Base-by-base conservation (phyloP, 1,140 invertebrate genomes). In the Nasonia vitripennis region DNA sequence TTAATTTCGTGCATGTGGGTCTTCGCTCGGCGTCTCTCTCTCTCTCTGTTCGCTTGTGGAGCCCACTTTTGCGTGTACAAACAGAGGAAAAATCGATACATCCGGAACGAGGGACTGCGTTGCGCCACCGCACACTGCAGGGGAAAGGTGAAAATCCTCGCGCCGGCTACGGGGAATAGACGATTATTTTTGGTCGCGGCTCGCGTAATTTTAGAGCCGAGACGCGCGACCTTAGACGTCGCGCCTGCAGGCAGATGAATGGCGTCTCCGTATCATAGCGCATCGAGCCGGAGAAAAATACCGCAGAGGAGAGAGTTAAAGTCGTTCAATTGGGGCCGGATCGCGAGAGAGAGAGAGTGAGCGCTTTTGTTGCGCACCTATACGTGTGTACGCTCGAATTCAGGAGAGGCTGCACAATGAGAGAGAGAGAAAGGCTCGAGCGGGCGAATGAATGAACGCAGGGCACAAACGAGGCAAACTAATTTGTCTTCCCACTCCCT, bases 21-120 rank as follows among this genome's bases (percentile, higher is more conserved):
- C 68, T 71, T 71, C 67, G 41, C 10, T 10, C 41, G 41, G 9
- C 41, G 41, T 27, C 27, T 27, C 27, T 27, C n/a, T n/a, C n/a
- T 45, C 3, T 34, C 68, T 17, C 27, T 1, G 23, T 71, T 71
- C 14, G 31, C 55, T 71, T 17, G 27, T 27, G 2, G 27, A 12
- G 27, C 68, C 3, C 27, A 71, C 68, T 17, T 20, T n/a, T n/a
- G 62, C 1, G 41, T 45, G 10, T 45, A 10, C 10, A 45, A 9
- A 45, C 41, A 78, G 81, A 55, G 74, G 34, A 86, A 82, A 80
- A 87, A 87, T 86, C 87, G 82, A 87, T 87, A 84, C n/a, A 80
- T 67, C 68, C 78, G 81, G 78, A 82, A 87, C 85, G 83, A 87
- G 5, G 34, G 2, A 37, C 34, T 37, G 34, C 34, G 5, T 27